These are phyloP conservation scores for Aspidiotus rigidus DNA, from an alignment of 2,888 invertebrate genomes.

Conservation along the genomic window DNA sequence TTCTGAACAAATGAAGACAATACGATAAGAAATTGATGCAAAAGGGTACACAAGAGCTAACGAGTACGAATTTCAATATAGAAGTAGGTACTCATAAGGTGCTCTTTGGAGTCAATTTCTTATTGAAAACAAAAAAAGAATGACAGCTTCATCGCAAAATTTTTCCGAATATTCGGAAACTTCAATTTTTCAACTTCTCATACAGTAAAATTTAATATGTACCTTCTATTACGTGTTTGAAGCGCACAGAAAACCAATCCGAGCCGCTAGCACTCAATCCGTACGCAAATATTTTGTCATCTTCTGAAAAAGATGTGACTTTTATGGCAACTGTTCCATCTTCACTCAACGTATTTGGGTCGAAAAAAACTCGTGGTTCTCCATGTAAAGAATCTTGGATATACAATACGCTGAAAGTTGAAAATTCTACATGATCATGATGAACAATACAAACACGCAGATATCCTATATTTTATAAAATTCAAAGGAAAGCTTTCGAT, in stretches of 20 bases:
- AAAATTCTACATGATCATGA: too few species aligned
- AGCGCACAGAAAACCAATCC: constrained; percentile 88
- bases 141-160: too few species aligned
- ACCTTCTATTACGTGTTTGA: constrained; percentile 66
- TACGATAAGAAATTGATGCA: too few species aligned
- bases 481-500: too few species aligned
- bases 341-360: constrained; percentile 82
- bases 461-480: too few species aligned
- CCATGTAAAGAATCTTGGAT: constrained; percentile 68
- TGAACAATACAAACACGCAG: too few species aligned
- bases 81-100: too few species aligned
- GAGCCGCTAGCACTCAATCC: constrained; percentile 87
- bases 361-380: constrained; percentile 78
- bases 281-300: constrained; percentile 83
- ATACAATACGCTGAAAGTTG: constrained; percentile 67
- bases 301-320: constrained; percentile 71
- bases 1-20: too few species aligned
- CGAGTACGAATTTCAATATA: too few species aligned
- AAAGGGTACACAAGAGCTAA: too few species aligned
- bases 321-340: constrained; percentile 82
- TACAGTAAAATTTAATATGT: constrained; percentile 33
- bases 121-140: background rate
- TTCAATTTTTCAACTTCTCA: background rate
- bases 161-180: background rate
- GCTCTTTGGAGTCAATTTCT: too few species aligned